Percentiles rank a stretch among this genome's conserved stretches.
Conservation (phyloP, 30 jellyfish, hydroid and myxozoan species). For the Mastigias papua region DNA sequence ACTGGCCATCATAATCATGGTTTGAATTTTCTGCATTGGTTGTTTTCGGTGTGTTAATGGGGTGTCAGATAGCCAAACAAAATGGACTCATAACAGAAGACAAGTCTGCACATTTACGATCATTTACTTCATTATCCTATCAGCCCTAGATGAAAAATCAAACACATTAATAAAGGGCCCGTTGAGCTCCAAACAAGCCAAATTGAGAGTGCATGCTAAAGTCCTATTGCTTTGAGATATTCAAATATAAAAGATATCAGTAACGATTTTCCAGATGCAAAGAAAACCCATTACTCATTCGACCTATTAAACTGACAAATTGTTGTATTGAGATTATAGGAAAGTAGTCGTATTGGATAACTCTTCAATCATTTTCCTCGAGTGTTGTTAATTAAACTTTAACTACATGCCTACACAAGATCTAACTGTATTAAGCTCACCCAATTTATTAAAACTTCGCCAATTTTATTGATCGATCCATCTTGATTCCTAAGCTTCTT, state of each 20-base stretch:
- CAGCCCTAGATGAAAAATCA: not conserved
- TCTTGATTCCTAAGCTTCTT: slow-evolving; percentile 71
- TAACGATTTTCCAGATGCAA: not conserved
- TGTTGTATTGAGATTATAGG: not conserved
- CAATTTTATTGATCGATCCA: slow-evolving; percentile 92
- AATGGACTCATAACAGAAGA: too few relatives aligned
- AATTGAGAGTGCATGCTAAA: not conserved
- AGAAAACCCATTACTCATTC: not conserved
- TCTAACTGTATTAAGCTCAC: slow-evolving; percentile 44
- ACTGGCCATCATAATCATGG: too few relatives aligned
- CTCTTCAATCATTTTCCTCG: too few relatives aligned
- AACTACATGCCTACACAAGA: too few relatives aligned
- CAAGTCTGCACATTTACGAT: too few relatives aligned
- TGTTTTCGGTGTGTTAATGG: too few relatives aligned
- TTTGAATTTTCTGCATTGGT: too few relatives aligned
- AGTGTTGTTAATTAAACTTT: too few relatives aligned
- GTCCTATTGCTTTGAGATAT: not conserved
- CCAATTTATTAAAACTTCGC: slow-evolving; percentile 87
- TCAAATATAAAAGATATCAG: not conserved
- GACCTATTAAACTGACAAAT: not conserved
- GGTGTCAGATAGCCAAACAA: not conserved
- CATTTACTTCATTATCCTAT: not conserved
- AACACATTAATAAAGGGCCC: not conserved
- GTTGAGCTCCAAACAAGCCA: not conserved
- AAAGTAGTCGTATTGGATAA: too few relatives aligned